These are phyloP conservation scores for Cydia splendana DNA, from an alignment of 1,140 invertebrate genomes.

Conservation along the genomic window DNA sequence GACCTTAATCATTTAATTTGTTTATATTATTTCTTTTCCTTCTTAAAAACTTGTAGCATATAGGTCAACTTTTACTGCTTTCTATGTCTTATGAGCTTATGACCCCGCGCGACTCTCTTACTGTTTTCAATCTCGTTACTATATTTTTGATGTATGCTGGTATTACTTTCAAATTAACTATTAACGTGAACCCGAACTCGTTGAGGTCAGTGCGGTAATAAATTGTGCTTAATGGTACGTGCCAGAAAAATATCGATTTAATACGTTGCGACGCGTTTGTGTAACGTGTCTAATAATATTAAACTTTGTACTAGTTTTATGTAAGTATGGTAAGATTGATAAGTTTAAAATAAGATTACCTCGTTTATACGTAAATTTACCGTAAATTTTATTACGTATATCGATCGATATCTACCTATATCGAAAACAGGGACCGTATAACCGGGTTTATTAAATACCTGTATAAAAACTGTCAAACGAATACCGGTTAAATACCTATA, in stretches of 20 bases:
- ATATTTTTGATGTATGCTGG: constrained; percentile 11
- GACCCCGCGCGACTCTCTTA: background rate
- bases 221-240: constrained; percentile 24
- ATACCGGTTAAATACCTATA: too few relatives aligned
- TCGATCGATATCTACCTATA: too few relatives aligned
- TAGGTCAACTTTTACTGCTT: too few relatives aligned
- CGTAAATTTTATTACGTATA: too few relatives aligned
- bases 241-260: constrained; percentile 21
- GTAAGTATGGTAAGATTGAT: background rate
- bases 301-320: background rate
- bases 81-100: background rate
- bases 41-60: too few relatives aligned
- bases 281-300: background rate
- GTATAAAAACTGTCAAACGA: too few relatives aligned
- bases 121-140: background rate
- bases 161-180: constrained; percentile 31
- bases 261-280: constrained; percentile 5
- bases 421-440: too few relatives aligned
- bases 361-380: too few relatives aligned
- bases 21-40: too few relatives aligned
- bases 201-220: constrained; percentile 22
- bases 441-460: too few relatives aligned
- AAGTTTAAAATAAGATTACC: too few relatives aligned
- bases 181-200: constrained; percentile 29
- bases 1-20: too few relatives aligned